These are phyloP conservation scores for Cepphus grylle DNA, from an alignment of 2,113 vertebrate genomes.

Conservation along the genomic window DNA sequence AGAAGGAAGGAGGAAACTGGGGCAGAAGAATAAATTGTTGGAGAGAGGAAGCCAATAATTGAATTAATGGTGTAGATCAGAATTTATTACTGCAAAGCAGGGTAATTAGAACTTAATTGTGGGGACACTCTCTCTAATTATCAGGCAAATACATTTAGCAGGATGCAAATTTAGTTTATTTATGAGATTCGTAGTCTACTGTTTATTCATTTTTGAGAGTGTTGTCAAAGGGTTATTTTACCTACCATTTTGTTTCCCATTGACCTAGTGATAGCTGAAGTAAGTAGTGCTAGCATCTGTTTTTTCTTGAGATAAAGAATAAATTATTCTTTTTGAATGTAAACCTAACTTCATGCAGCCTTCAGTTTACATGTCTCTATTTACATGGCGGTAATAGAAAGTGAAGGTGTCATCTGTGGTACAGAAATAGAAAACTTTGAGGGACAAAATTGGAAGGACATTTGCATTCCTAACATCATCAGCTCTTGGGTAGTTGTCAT, in stretches of 20 bases:
- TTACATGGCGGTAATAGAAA: background rate
- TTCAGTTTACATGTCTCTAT: background rate
- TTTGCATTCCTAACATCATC: background rate
- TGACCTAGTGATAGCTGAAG: background rate
- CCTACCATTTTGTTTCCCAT: background rate
- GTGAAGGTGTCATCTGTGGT: background rate
- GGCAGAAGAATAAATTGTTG: background rate
- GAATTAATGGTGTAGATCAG: constrained; percentile 1
- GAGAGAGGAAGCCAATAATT: background rate
- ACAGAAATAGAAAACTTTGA: constrained; percentile 41
- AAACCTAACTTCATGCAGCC: background rate
- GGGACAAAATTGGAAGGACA: background rate
- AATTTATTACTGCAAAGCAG: background rate
- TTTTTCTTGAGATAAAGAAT: background rate
- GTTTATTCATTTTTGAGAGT: background rate
- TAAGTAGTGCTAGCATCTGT: background rate
- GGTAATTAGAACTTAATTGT: constrained; percentile 1
- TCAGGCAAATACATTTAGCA: background rate
- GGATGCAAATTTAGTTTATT: background rate
- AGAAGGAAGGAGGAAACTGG: background rate
- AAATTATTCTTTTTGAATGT: background rate
- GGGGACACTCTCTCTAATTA: background rate
- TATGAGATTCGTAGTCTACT: background rate
- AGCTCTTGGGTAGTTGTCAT: background rate
- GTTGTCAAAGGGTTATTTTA: background rate